Base-by-base conservation (phyloP, 1,140 invertebrate species). In the Holotrichia oblita region DNA sequence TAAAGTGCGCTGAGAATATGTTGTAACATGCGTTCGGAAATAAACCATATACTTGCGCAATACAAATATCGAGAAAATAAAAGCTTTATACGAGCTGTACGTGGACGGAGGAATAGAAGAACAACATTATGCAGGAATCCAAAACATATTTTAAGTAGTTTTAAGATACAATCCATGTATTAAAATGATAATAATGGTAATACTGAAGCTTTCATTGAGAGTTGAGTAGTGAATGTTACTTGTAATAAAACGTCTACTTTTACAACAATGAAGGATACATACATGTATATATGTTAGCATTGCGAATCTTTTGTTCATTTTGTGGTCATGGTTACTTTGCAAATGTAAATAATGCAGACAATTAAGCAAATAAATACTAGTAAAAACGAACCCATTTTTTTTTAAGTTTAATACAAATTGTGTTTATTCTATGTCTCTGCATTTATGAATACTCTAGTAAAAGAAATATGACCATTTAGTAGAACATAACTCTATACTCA, bases 1-100 rank as follows among this genome's bases (percentile, higher is more conserved):
- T 55, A 55, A 55, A 55, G 14, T 55, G 48, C 48, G 17, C 17
- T 55, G 17, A 55, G 48, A n/a, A 55, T 55, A 55, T 55, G 48
- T 55, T 6, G 48, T 55, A 55, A 55, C 14, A 55, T 55, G n/a
- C n/a, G 48, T 55, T 55, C 7, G 48, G 17, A 55, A 17, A 55
- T 55, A 17, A 34, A 34, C 27, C 27, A 55, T 55, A 55, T 6
- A 55, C 48, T 17, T 55, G 17, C 14, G 48, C 42, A 44, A 44
- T 55, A 14, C 48, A n/a, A n/a, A 55, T 55, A 17, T 14, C 9
- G 42, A 44, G 48, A 55, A 55, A 17, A 55, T 55, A 55, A 55
- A 55, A 55, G 48, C 48, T 55, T 14, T 55, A 44, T 14, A 44
- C 0, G 42, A 44, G 7, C 9, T 44, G 2, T 44, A 14, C 17